phyloP scores from a whole-genome alignment of 2,113 vertebrate genomes.

The Xenus cinereus region DNA sequence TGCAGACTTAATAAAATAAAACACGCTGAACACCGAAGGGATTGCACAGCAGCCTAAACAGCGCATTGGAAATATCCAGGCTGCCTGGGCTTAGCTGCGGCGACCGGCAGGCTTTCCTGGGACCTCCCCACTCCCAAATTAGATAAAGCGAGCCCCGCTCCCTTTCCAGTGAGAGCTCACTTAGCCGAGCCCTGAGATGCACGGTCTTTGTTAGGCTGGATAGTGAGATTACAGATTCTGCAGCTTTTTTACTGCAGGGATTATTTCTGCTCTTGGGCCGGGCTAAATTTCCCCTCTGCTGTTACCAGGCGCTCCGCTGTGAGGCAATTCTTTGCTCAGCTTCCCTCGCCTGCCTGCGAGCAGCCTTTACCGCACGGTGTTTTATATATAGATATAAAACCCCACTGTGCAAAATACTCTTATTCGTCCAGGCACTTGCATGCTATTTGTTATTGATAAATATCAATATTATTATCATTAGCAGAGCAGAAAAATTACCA shows the following conservation, averaged over 20 bases:
- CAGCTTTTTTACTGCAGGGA: background rate
- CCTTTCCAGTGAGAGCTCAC: background rate
- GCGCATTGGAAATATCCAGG: background rate
- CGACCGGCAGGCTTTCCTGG: background rate
- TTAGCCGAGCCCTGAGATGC: background rate
- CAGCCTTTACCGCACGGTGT: background rate
- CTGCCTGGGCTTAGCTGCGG: background rate
- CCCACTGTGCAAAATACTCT: conserved; percentile 51
- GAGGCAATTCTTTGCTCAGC: conserved; percentile 52
- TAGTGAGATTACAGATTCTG: conserved; percentile 32
- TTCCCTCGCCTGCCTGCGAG: conserved; percentile 13
- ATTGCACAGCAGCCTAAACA: background rate
- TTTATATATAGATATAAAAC: conserved; percentile 29
- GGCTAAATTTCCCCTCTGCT: conserved; percentile 1
- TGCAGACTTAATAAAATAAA: conserved; percentile 35
- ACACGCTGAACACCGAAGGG: background rate
- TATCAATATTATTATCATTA: conserved; percentile 62
- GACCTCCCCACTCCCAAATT: background rate
- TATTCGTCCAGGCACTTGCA: conserved; percentile 7
- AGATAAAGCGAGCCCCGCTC: background rate
- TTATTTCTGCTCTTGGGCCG: conserved; percentile 1
- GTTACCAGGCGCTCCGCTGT: background rate
- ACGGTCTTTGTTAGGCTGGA: background rate
- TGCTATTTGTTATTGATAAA: conserved; percentile 59
- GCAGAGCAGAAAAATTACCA: conserved; percentile 40